Conservation (phyloP, 2,797 vertebrate species). For the Dendrocincla fuliginosa region DNA sequence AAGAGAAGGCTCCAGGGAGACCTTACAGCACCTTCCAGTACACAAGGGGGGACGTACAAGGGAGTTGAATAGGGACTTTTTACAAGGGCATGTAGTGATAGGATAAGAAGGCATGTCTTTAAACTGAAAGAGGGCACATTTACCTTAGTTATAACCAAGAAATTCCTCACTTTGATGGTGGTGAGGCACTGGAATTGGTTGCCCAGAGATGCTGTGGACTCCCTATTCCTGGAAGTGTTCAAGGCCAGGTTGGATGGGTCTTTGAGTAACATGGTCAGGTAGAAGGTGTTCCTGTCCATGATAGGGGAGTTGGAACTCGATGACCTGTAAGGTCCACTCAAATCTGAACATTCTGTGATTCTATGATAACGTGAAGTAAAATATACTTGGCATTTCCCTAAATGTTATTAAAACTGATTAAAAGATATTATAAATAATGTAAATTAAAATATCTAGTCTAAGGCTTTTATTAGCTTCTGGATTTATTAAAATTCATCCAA, state of each 20-base stretch:
- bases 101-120: not conserved
- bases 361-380: not conserved
- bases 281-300: too few relatives aligned
- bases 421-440: not conserved
- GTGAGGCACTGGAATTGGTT: not conserved
- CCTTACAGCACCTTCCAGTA: not conserved
- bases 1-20: not conserved
- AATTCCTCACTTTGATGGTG: not conserved
- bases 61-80: not conserved
- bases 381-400: not conserved
- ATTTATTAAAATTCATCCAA: slow-evolving; percentile 8
- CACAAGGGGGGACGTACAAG: not conserved
- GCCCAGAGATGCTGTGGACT: not conserved
- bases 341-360: not conserved
- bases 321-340: not conserved
- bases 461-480: not conserved
- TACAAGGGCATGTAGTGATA: not conserved
- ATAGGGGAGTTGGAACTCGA: not conserved
- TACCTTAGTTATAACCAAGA: not conserved
- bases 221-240: not conserved
- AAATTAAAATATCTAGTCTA: not conserved
- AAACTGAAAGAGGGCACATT: not conserved
- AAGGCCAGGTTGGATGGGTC: not conserved
- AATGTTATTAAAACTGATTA: not conserved
- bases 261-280: not conserved